These are phyloP conservation scores for Gymnarchus niloticus DNA, from an alignment of 2,113 vertebrate species.

Conservation along the genomic window DNA sequence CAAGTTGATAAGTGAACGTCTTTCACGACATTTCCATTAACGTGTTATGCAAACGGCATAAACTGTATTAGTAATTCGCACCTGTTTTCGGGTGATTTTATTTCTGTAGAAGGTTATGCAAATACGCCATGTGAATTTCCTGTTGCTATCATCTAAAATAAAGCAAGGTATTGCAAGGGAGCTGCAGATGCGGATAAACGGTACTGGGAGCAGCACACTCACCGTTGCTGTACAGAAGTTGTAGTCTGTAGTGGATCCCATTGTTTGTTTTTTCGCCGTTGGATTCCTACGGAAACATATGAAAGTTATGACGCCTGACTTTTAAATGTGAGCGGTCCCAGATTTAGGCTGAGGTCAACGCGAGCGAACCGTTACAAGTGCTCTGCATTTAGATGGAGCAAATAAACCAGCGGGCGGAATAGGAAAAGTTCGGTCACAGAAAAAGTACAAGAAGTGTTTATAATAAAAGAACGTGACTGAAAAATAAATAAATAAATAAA, in stretches of 20 bases:
- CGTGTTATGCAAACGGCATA: background rate
- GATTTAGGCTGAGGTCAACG: background rate
- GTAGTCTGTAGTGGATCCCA: constrained; percentile 95
- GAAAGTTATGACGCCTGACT: constrained; percentile 41
- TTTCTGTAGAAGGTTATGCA: constrained; percentile 6
- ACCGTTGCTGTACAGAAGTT: constrained; percentile 98
- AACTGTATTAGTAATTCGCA: background rate
- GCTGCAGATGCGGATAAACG: constrained; percentile 28
- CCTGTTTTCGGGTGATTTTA: constrained; percentile 13
- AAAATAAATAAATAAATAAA: background rate
- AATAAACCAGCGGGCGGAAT: background rate
- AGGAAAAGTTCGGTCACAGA: background rate
- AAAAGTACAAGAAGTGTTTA: background rate
- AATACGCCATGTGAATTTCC: background rate
- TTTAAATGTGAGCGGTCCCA: background rate
- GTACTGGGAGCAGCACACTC: constrained; percentile 38
- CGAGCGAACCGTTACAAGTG: background rate
- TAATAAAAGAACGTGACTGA: background rate
- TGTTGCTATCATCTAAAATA: constrained; percentile 14
- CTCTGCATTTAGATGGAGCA: background rate
- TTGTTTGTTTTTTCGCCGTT: constrained; percentile 98
- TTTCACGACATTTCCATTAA: background rate
- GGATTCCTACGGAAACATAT: constrained; percentile 78
- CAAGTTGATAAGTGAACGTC: background rate
- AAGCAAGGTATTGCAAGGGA: constrained; percentile 26